A percentile compares a stretch with the other conserved stretches of the same genome.
Conservation (phyloP, 2,113 vertebrate genomes). For the Pseudorasbora parva region DNA sequence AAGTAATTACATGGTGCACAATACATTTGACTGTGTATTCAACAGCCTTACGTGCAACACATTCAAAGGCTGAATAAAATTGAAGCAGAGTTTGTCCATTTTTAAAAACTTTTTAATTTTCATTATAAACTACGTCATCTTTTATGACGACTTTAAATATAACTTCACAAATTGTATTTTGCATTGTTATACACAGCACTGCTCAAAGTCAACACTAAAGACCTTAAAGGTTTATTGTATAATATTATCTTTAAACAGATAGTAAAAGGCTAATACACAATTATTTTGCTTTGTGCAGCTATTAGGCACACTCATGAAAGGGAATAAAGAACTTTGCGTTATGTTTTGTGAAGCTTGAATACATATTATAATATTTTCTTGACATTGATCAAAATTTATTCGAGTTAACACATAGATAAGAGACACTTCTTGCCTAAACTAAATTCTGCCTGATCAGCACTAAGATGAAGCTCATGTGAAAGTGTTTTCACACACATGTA, state of each 20-base stretch:
- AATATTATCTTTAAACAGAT: too few species aligned
- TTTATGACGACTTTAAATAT: neutral
- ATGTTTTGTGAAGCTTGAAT: too few species aligned
- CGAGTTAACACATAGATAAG: neutral
- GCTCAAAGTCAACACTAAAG: neutral
- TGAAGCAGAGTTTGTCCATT: neutral
- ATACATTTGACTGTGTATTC: neutral
- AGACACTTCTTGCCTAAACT: conserved; percentile 68
- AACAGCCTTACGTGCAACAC: neutral
- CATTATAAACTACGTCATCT: neutral
- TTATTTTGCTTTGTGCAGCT: too few species aligned
- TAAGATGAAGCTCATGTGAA: conserved; percentile 65
- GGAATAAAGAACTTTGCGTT: neutral
- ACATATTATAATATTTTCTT: too few species aligned
- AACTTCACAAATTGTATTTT: neutral
- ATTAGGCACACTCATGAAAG: too few species aligned
- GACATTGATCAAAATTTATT: neutral
- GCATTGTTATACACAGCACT: neutral
- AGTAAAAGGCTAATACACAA: too few species aligned
- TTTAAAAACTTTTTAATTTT: neutral
- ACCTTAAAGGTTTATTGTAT: too few species aligned
- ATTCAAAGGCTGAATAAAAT: neutral
- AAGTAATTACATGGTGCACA: neutral
- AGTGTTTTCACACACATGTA: neutral
- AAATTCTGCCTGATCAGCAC: conserved; percentile 77